Percentiles rank a stretch among this genome's conserved stretches.
phyloP scores from a whole-genome alignment of 2,797 vertebrate genomes.

The Xerus rutilus region DNA sequence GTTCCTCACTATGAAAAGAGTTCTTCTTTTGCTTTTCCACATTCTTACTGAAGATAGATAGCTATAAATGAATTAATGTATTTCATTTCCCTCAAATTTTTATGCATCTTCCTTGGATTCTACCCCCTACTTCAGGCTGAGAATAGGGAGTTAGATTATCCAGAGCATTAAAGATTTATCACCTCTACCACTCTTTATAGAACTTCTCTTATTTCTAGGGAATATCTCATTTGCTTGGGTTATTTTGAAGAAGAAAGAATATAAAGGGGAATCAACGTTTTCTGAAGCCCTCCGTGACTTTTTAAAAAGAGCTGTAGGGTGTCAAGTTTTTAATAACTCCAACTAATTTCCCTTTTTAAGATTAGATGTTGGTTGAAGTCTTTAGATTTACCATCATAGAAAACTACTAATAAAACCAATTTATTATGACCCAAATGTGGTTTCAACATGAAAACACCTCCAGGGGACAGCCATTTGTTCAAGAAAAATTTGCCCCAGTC shows the following conservation, averaged over 20 bases:
- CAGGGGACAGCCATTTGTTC: conserved; percentile 27
- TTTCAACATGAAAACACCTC: conserved; percentile 65
- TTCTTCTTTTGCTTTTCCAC: neutral
- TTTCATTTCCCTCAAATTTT: conserved; percentile 50
- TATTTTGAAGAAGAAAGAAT: conserved; percentile 43
- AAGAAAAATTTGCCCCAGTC: conserved; percentile 28
- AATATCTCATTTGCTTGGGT: conserved; percentile 65
- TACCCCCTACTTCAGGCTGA: conserved; percentile 44
- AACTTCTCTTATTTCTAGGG: conserved; percentile 75
- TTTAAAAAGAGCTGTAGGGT: conserved; percentile 74
- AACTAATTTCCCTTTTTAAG: conserved; percentile 76
- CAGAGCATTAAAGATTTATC: conserved; percentile 74
- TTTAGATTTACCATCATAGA: conserved; percentile 61
- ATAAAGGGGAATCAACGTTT: conserved; percentile 72
- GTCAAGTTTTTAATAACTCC: conserved; percentile 69
- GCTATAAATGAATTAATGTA: neutral
- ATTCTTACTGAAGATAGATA: neutral
- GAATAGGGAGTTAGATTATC: conserved; percentile 33
- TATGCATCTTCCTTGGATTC: conserved; percentile 65
- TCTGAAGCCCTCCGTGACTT: conserved; percentile 59
- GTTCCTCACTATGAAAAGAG: neutral
- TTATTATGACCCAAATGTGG: conserved; percentile 55
- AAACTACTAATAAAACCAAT: conserved; percentile 66
- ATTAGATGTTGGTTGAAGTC: conserved; percentile 27
- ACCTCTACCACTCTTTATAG: conserved; percentile 64